A percentile compares a stretch with the other conserved stretches of the same genome.
phyloP scores from a whole-genome alignment of 1,140 invertebrate species.

The Ylistrum balloti region DNA sequence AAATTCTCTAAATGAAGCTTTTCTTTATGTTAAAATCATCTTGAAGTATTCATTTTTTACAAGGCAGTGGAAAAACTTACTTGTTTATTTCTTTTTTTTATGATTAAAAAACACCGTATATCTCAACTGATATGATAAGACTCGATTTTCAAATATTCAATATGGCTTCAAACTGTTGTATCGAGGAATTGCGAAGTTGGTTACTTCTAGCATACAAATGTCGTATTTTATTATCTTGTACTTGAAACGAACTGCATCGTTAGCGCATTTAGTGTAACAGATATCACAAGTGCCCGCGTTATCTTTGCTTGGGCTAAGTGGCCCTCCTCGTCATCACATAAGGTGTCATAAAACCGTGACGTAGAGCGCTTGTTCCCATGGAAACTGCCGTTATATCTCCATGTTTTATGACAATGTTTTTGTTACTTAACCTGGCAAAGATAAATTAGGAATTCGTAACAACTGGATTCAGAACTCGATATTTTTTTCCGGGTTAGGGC shows the following conservation, averaged over 20 bases:
- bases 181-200: too few relatives aligned
- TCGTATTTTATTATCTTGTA: not conserved
- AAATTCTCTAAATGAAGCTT: too few relatives aligned
- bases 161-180: too few relatives aligned
- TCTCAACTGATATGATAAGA: too few relatives aligned
- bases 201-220: not conserved
- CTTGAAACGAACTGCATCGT: not conserved
- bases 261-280: not conserved
- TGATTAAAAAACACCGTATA: too few relatives aligned
- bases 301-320: not conserved
- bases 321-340: not conserved
- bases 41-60: too few relatives aligned
- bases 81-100: too few relatives aligned
- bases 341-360: not conserved
- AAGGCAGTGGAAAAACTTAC: too few relatives aligned
- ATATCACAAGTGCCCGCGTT: not conserved
- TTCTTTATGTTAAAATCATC: too few relatives aligned
- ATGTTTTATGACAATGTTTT: not conserved
- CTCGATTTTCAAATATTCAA: too few relatives aligned
- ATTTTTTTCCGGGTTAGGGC: not conserved
- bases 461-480: not conserved
- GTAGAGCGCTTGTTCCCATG: conserved; percentile 21
- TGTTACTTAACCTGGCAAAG: not conserved
- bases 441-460: not conserved
- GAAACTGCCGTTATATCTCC: not conserved